phyloP scores from a whole-genome alignment of 2,888 invertebrate genomes.

The Lycia hirtaria region DNA sequence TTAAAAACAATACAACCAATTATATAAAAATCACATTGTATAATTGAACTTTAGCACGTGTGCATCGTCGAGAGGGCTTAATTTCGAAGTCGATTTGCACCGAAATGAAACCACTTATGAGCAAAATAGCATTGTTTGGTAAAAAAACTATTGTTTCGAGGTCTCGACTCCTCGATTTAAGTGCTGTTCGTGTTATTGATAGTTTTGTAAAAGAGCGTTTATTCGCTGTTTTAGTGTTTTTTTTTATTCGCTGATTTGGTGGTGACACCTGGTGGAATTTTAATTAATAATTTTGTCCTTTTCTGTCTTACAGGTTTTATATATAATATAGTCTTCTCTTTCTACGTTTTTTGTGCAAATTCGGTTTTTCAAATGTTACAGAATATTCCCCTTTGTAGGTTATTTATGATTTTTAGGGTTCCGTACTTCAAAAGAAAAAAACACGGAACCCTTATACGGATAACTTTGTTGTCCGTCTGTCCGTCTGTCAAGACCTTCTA shows the following conservation, averaged over 20 bases:
- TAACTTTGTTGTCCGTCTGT: no score
- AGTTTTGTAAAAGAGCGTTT: conserved; percentile 38
- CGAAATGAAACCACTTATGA: conserved; percentile 19
- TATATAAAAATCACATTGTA: conserved; percentile 19
- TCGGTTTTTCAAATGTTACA: neutral
- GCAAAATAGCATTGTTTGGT: no score
- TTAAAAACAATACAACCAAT: conserved; percentile 3
- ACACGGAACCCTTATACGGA: no score
- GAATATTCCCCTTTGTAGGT: no score
- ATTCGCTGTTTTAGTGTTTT: conserved; percentile 24
- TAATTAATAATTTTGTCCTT: no score
- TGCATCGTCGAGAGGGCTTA: conserved; percentile 33
- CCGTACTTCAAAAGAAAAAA: no score
- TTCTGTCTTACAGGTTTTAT: no score
- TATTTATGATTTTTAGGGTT: no score
- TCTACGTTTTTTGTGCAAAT: neutral
- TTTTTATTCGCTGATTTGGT: conserved; percentile 19
- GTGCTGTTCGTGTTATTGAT: conserved; percentile 46
- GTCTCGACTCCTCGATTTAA: conserved; percentile 14
- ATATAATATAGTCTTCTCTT: no score
- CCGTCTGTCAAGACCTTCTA: no score
- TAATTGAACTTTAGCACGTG: conserved; percentile 32
- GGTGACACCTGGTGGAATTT: conserved; percentile 31
- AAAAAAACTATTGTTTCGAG: conserved; percentile 31
- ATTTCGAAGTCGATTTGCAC: conserved; percentile 26